Percentiles rank a stretch among this genome's conserved stretches.
Evolutionary conservation across 2,797 vertebrate species (phyloP).

Genomic region (Acestrorhynchus altus): DNA sequence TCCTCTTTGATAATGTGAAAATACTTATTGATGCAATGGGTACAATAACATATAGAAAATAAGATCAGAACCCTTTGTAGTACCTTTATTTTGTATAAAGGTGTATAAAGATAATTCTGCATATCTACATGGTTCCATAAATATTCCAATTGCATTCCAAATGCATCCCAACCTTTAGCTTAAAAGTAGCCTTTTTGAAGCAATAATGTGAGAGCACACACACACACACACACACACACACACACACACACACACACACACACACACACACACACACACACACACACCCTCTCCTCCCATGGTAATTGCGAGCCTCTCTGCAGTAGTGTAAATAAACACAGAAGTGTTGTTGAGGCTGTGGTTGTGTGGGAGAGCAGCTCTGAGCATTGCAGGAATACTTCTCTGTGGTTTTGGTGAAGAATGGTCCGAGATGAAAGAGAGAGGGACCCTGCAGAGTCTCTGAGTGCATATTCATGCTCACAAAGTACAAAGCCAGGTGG

Average conservation of each 20-base stretch:
- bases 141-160: constrained; percentile 3
- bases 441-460: constrained; percentile 32
- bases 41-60: no score
- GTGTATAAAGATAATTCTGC: no score
- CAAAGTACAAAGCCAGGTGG: constrained; percentile 20
- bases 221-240: constrained; percentile 11
- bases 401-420: constrained; percentile 44
- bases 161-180: not conserved
- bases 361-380: constrained; percentile 50
- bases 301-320: constrained; percentile 44
- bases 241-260: no score
- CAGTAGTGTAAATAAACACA: constrained; percentile 53
- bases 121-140: no score
- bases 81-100: no score
- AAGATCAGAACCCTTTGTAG: no score
- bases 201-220: not conserved
- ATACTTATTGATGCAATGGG: no score
- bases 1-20: no score
- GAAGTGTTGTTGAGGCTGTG: constrained; percentile 51
- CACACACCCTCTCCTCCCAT: constrained; percentile 39
- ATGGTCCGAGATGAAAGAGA: constrained; percentile 46
- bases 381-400: constrained; percentile 58
- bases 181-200: constrained; percentile 3
- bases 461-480: constrained; percentile 34
- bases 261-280: constrained; percentile 10